Conservation (phyloP, 2,888 invertebrate genomes). For the Drosophila quinaria region DNA sequence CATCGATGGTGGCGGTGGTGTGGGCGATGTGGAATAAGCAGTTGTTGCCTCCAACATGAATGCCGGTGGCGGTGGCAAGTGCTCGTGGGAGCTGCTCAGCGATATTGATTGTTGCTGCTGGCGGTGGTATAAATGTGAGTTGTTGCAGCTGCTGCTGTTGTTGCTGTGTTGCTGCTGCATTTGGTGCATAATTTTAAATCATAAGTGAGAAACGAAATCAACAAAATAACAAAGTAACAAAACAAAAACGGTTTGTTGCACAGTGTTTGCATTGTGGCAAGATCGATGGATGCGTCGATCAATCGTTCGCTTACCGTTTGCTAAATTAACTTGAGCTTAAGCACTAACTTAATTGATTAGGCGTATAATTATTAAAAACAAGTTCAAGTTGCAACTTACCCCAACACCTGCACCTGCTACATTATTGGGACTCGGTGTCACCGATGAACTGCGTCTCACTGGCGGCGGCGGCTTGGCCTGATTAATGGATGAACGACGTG, state of each 20-base stretch:
- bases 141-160: conserved; percentile 36
- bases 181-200: conserved; percentile 55
- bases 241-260: conserved; percentile 31
- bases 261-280: conserved; percentile 27
- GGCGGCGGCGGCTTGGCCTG: conserved; percentile 92
- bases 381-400: conserved; percentile 72
- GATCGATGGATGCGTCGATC: conserved; percentile 15
- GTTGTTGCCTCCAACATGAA: conserved; percentile 81
- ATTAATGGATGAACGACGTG: conserved; percentile 85
- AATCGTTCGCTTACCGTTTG: conserved; percentile 12
- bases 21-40: conserved; percentile 22
- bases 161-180: conserved; percentile 37
- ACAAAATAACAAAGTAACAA: conserved; percentile 27
- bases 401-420: conserved; percentile 66
- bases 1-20: conserved; percentile 62
- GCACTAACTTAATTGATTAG: conserved; percentile 51
- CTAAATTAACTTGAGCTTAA: conserved; percentile 38
- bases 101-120: conserved; percentile 39
- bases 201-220: conserved; percentile 62
- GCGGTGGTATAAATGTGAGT: conserved; percentile 23
- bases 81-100: conserved; percentile 81
- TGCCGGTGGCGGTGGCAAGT: conserved; percentile 85
- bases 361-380: neutral
- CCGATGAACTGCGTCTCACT: conserved; percentile 91
- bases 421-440: conserved; percentile 85